Conservation (phyloP, 92 coral and sea anemone genomes). For the Siderastrea radians region DNA sequence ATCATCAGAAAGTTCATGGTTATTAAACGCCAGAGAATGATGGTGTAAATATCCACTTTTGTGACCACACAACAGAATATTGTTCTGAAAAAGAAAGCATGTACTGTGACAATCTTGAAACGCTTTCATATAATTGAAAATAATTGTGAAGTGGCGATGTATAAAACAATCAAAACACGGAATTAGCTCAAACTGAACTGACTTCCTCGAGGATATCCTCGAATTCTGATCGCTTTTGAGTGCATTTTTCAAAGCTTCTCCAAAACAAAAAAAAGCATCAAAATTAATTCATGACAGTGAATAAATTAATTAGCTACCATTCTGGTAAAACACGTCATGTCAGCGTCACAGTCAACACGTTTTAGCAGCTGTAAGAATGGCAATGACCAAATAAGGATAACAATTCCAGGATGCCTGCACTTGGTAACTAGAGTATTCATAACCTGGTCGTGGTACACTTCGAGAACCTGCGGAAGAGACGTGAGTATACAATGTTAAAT, state of each 20-base stretch:
- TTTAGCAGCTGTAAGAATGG: slow-evolving; percentile 74
- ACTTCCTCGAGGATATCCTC: too few relatives aligned
- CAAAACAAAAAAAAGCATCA: background rate
- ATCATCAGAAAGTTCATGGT: slow-evolving; percentile 18
- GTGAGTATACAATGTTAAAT: too few relatives aligned
- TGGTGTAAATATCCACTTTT: slow-evolving; percentile 81
- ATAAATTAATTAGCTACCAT: slow-evolving; percentile 64
- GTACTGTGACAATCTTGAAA: too few relatives aligned
- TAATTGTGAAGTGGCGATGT: too few relatives aligned
- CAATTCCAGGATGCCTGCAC: slow-evolving; percentile 76
- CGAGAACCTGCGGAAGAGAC: slow-evolving; percentile 66
- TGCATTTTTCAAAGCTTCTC: background rate
- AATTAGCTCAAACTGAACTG: too few relatives aligned
- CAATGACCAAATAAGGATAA: slow-evolving; percentile 88
- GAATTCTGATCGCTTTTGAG: too few relatives aligned
- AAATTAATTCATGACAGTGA: background rate
- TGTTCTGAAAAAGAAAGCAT: slow-evolving; percentile 39
- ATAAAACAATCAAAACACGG: too few relatives aligned
- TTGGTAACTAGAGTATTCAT: slow-evolving; percentile 76
- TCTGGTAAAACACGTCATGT: slow-evolving; percentile 89
- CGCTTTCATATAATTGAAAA: too few relatives aligned
- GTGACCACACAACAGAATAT: slow-evolving; percentile 82
- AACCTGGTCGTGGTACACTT: slow-evolving; percentile 82
- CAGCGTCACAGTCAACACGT: slow-evolving; percentile 78
- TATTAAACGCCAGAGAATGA: slow-evolving; percentile 55